These are phyloP conservation scores for Plebejus melissa DNA, from an alignment of 2,888 invertebrate species.

Conservation along the genomic window DNA sequence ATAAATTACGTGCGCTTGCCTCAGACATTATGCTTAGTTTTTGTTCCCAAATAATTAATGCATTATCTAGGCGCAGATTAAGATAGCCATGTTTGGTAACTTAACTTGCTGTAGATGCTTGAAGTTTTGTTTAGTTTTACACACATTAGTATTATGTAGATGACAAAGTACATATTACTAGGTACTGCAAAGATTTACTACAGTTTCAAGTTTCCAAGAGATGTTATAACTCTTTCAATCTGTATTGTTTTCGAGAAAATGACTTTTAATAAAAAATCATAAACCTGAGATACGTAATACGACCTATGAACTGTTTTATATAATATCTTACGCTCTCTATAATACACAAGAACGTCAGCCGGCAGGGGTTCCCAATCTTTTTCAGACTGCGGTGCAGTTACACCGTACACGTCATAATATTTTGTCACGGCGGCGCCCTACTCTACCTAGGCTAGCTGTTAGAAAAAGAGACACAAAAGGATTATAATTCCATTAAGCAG, in stretches of 20 bases:
- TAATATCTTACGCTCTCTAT: constrained; percentile 3
- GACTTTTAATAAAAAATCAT: constrained; percentile 1
- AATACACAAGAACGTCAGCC: not conserved
- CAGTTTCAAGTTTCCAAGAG: not conserved
- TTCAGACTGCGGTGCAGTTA: too few relatives aligned
- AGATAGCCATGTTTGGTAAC: not conserved
- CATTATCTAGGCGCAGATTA: constrained; percentile 16
- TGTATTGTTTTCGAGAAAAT: not conserved
- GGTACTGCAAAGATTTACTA: not conserved
- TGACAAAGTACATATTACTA: not conserved
- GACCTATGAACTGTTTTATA: constrained; percentile 24
- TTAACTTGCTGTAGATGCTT: not conserved
- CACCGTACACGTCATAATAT: too few relatives aligned
- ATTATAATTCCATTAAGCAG: too few relatives aligned
- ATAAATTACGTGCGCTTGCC: constrained; percentile 39
- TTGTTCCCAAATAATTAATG: constrained; percentile 11
- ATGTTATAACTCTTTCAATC: not conserved
- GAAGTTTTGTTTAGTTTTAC: not conserved
- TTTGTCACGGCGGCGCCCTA: too few relatives aligned
- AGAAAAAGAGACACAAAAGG: too few relatives aligned
- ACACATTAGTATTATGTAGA: not conserved
- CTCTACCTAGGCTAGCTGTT: too few relatives aligned
- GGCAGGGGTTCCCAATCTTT: too few relatives aligned
- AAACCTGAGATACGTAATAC: constrained; percentile 16
- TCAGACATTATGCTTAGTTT: constrained; percentile 28